Evolutionary conservation across 1,140 invertebrate genomes (phyloP).

Genomic region (Drosophila melanica): DNA sequence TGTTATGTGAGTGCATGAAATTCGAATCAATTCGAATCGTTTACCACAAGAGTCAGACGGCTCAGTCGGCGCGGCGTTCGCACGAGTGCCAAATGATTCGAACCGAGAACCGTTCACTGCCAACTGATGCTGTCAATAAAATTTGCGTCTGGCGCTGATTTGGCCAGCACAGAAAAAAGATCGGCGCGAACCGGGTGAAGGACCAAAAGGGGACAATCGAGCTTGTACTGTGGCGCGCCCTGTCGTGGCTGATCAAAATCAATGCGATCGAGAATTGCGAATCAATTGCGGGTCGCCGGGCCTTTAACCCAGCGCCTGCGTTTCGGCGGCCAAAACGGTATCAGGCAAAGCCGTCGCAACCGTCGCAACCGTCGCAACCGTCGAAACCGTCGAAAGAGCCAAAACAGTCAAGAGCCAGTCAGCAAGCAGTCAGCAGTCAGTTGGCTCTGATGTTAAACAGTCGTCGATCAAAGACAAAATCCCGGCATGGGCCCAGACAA

Average conservation of each 20-base stretch:
- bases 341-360: slow-evolving; percentile 36
- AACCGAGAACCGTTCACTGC: slow-evolving; percentile 52
- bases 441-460: slow-evolving; percentile 58
- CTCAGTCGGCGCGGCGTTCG: slow-evolving; percentile 44
- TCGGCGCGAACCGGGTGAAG: slow-evolving; percentile 4
- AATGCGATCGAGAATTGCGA: slow-evolving; percentile 77
- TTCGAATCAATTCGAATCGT: slow-evolving; percentile 2
- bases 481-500: slow-evolving; percentile 47
- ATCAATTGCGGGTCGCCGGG: slow-evolving; percentile 66
- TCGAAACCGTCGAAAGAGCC: neutral
- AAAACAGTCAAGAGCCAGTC: slow-evolving; percentile 23
- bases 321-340: slow-evolving; percentile 41
- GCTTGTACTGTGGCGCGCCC: slow-evolving; percentile 53
- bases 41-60: too few relatives aligned
- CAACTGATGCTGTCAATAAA: slow-evolving; percentile 79
- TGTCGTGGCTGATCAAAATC: slow-evolving; percentile 79
- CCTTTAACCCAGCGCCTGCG: slow-evolving; percentile 19
- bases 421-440: slow-evolving; percentile 38
- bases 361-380: slow-evolving; percentile 26
- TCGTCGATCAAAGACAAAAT: slow-evolving; percentile 79
- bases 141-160: slow-evolving; percentile 74
- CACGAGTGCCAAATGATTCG: slow-evolving; percentile 72
- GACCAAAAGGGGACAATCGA: neutral
- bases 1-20: slow-evolving; percentile 10
- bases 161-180: slow-evolving; percentile 12